Evolutionary conservation across 2,888 invertebrate genomes (phyloP).

Genomic region (Conus canariensis): DNA sequence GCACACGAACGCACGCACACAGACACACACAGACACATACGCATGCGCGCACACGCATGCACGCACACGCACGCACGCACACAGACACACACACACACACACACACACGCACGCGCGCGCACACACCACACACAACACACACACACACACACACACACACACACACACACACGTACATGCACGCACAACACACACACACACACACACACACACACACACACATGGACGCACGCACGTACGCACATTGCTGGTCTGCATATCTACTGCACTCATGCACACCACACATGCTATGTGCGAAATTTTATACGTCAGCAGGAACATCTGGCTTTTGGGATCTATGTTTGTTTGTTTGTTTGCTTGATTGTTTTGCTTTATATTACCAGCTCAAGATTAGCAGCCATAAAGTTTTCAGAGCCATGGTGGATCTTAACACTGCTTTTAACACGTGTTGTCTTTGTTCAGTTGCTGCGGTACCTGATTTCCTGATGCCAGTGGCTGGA

Average conservation of each 20-base stretch:
- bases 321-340: no score
- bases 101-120: background rate
- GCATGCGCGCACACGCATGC: background rate
- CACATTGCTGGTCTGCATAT: background rate
- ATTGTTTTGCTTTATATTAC: no score
- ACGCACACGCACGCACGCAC: background rate
- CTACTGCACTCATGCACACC: background rate
- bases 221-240: background rate
- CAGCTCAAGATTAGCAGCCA: no score
- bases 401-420: no score
- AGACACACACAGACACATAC: background rate
- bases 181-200: constrained; percentile 10
- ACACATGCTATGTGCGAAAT: background rate
- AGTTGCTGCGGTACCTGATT: no score
- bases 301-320: no score
- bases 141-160: background rate
- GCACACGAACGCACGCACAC: background rate
- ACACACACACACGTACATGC: background rate
- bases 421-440: no score
- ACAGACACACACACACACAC: background rate
- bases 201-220: constrained; percentile 13
- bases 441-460: no score
- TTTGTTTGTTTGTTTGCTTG: no score
- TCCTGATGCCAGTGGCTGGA: no score
- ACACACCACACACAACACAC: constrained; percentile 10